Evolutionary conservation across 35 echinoderm and acorn worm species (phyloP).

Genomic region (Patiria miniata): DNA sequence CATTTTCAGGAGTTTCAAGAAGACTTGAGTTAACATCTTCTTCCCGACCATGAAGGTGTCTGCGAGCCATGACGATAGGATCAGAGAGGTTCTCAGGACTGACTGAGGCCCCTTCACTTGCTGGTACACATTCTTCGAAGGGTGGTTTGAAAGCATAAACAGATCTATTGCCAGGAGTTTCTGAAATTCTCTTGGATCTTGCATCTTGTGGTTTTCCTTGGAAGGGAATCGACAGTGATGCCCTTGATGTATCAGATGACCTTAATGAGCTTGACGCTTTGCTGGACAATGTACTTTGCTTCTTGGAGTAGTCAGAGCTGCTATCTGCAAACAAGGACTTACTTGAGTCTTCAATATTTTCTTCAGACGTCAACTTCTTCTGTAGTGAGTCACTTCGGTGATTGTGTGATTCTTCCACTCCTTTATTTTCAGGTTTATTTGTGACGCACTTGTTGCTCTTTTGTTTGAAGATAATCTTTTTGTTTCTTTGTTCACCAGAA

Average conservation of each 20-base stretch:
- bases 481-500: too few relatives aligned
- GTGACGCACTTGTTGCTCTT: too few relatives aligned
- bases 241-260: neutral
- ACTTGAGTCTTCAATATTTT: too few relatives aligned
- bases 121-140: neutral
- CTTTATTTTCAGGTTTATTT: too few relatives aligned
- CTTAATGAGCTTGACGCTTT: too few relatives aligned
- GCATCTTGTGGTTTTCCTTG: neutral
- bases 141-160: neutral
- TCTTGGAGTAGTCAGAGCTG: too few relatives aligned
- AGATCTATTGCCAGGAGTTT: neutral
- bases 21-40: neutral
- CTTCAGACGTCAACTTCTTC: too few relatives aligned
- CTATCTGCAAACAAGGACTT: too few relatives aligned
- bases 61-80: neutral
- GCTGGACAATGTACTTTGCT: too few relatives aligned
- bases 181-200: neutral
- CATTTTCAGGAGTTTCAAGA: neutral
- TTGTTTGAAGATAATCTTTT: too few relatives aligned
- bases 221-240: slow-evolving; percentile 9
- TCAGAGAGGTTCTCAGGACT: slow-evolving; percentile 12
- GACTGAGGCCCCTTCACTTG: slow-evolving; percentile 25
- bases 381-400: too few relatives aligned
- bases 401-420: too few relatives aligned
- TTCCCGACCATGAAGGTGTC: neutral